Base-by-base conservation (phyloP, 2,113 vertebrate species). In the Xenopus borealis region DNA sequence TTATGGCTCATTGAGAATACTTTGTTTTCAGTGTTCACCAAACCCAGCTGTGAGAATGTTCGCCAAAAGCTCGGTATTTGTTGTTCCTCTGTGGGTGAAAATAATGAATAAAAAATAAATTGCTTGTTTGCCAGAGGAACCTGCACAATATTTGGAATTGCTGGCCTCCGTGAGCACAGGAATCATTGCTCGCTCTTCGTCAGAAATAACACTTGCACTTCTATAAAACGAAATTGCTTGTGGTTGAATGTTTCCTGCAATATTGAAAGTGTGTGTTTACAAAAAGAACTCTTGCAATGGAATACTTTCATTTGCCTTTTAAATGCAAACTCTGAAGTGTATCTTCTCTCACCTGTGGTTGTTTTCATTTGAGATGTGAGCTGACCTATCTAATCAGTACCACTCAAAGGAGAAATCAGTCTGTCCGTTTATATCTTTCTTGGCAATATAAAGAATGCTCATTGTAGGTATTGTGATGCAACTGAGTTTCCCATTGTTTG, bases 21-120 rank as follows among this genome's bases (percentile, higher is more conserved):
- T 79, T 77, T 64, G 46, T 58, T 69, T 44, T 77, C 80, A 73
- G 23, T 71, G 18, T 79, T 83, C 79, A 80, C 73, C 64, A 75
- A 79, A 18, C 81, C 69, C 79, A 85, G 73, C 82, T 81, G 73
- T 70, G 82, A 18, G 75, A 80, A 78, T 50, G 78, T 62, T 78
- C 80, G 61, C 79, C 75, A 78, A 80, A 69, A 71, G 62, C 74
- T 18, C 52, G 50, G 19, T 63, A 77, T 62, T 46, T 23, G 9
- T 68, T 73, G 73, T 30, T 80, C 78, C 62, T 80, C 83, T 81
- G 71, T 72, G 68, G 30, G 53, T 68, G 27, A 45, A 71, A 40
- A 72, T 45, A 74, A 64, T 70, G 19, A 69, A 1, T 74, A 81
- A 53, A 44, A 44, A 66, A 66, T 30, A 63, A 73, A 59, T 40